Percentiles rank a stretch among this genome's conserved stretches.
These are phyloP conservation scores for Butastur rufipennis DNA, from an alignment of 2,113 vertebrate genomes.

Conservation along the genomic window DNA sequence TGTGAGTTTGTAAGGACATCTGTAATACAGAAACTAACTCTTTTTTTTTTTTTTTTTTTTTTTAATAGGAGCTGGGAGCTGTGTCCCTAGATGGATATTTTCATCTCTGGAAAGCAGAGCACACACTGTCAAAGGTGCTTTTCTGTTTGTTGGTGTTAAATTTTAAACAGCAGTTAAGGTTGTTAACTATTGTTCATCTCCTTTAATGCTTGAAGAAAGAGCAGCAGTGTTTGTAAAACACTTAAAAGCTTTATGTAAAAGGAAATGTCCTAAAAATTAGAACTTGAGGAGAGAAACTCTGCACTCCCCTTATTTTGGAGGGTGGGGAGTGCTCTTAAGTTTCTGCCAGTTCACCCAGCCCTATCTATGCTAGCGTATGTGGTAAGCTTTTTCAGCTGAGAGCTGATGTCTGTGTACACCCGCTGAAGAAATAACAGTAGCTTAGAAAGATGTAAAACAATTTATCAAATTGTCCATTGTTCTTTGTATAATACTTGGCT, in stretches of 20 bases:
- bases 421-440: not conserved
- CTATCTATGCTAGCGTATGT: not conserved
- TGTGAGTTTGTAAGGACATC: not conserved
- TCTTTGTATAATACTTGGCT: not conserved
- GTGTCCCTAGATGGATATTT: conserved; percentile 97
- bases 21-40: not conserved
- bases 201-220: not conserved
- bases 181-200: not conserved
- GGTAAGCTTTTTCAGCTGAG: not conserved
- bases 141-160: not conserved
- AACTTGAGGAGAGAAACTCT: not conserved
- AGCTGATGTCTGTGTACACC: not conserved
- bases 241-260: not conserved
- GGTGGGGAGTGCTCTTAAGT: not conserved
- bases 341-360: not conserved
- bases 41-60: not conserved
- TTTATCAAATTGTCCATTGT: not conserved
- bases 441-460: not conserved
- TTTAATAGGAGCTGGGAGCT: conserved; percentile 88
- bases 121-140: conserved; percentile 88
- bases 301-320: not conserved
- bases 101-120: conserved; percentile 96
- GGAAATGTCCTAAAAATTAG: not conserved
- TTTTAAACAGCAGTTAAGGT: not conserved
- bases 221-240: not conserved